Evolutionary conservation across 2,113 vertebrate genomes (phyloP).

Genomic region (Mobula birostris): DNA sequence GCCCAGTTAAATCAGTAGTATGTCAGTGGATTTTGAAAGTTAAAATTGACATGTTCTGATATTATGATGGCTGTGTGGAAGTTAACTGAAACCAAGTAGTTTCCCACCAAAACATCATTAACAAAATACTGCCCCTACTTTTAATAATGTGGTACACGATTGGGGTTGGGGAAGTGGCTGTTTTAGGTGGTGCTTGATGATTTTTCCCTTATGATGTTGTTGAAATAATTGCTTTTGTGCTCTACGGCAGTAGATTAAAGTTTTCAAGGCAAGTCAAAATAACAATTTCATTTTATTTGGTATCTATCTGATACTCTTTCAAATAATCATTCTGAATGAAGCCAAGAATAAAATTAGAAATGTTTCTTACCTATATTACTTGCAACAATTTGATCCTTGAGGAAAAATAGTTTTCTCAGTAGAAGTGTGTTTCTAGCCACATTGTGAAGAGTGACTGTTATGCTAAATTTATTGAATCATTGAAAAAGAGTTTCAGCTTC

Average conservation of each 20-base stretch:
- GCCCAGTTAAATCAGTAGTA: no score
- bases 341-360: conserved; percentile 17
- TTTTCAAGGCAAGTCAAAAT: conserved; percentile 1
- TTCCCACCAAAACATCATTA: background rate
- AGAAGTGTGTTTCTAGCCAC: background rate
- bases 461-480: background rate
- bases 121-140: background rate
- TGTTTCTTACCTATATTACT: background rate
- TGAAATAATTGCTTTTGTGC: background rate
- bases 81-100: background rate
- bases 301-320: background rate
- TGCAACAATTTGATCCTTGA: background rate
- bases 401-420: background rate
- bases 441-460: background rate
- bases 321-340: background rate
- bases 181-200: background rate
- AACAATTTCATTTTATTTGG: background rate
- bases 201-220: background rate
- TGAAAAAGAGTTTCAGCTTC: background rate
- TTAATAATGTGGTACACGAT: background rate
- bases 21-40: no score
- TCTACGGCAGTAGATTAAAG: background rate
- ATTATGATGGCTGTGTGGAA: background rate
- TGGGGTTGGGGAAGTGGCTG: background rate
- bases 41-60: background rate